phyloP scores from a whole-genome alignment of 2,797 vertebrate species.

The Oryzias sinensis region DNA sequence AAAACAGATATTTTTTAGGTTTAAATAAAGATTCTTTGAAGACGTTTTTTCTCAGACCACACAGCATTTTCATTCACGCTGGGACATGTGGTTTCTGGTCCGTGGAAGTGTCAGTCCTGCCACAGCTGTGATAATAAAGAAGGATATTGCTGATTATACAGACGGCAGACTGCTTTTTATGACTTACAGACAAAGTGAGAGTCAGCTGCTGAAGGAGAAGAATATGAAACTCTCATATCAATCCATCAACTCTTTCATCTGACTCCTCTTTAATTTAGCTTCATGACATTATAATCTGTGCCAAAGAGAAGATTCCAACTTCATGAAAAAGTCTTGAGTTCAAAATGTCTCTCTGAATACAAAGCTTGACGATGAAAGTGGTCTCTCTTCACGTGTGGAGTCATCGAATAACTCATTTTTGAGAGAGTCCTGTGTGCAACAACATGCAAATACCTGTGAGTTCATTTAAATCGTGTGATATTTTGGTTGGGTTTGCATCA shows the following conservation, averaged over 20 bases:
- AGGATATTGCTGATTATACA: slow-evolving; percentile 73
- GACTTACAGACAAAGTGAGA: slow-evolving; percentile 38
- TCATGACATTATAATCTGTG: background rate
- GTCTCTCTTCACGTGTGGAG: no score
- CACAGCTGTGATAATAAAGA: slow-evolving; percentile 68
- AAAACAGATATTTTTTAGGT: background rate
- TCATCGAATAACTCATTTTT: no score
- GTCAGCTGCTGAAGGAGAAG: slow-evolving; percentile 38
- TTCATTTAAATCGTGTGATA: no score
- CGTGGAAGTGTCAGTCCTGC: slow-evolving; percentile 22
- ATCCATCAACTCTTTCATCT: slow-evolving; percentile 29
- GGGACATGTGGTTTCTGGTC: background rate
- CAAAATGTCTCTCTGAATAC: no score
- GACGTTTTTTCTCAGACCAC: background rate
- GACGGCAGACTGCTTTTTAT: slow-evolving; percentile 33
- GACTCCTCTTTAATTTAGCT: slow-evolving; percentile 38
- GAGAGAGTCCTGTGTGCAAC: no score
- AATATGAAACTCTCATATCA: slow-evolving; percentile 42
- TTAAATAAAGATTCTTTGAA: background rate
- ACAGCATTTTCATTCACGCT: no score
- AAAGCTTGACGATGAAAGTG: no score
- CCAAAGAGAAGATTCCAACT: background rate
- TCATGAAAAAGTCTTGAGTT: no score
- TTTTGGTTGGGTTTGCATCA: no score
- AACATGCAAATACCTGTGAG: no score